These are phyloP conservation scores for Acanthisitta chloris DNA, from an alignment of 2,113 vertebrate species.

Conservation along the genomic window DNA sequence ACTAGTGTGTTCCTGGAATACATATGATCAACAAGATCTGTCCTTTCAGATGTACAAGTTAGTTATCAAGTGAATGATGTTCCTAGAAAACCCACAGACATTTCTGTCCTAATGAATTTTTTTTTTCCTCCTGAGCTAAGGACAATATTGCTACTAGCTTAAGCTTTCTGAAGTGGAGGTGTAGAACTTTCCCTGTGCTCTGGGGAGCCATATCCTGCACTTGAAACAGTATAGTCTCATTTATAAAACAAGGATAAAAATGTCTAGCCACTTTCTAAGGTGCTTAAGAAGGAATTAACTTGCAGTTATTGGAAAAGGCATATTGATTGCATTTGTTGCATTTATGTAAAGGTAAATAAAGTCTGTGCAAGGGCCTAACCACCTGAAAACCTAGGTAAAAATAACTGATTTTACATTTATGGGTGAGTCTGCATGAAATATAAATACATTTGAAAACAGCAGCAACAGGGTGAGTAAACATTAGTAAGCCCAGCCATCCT, in stretches of 20 bases:
- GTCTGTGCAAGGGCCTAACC: background rate
- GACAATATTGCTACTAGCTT: background rate
- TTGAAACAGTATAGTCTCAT: background rate
- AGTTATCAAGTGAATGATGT: background rate
- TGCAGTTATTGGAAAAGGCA: background rate
- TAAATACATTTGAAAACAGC: background rate
- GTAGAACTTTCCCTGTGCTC: background rate
- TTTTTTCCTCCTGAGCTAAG: background rate
- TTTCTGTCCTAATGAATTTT: background rate
- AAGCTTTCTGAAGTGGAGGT: background rate
- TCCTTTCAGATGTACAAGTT: background rate
- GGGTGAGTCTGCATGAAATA: background rate
- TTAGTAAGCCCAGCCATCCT: conserved; percentile 9
- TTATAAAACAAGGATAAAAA: conserved; percentile 28
- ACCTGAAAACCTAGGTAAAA: background rate
- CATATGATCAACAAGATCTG: background rate
- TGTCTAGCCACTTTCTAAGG: conserved; percentile 21
- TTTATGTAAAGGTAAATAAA: background rate
- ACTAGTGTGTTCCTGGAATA: background rate
- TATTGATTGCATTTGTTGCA: background rate
- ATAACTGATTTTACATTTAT: background rate
- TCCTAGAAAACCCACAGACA: background rate
- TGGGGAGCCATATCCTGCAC: background rate
- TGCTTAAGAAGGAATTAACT: background rate
- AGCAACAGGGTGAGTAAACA: conserved; percentile 12